Evolutionary conservation across 2,888 invertebrate species (phyloP), one percentile per base, ranked within the genome.

Genomic region (Flexamia atlantica): DNA sequence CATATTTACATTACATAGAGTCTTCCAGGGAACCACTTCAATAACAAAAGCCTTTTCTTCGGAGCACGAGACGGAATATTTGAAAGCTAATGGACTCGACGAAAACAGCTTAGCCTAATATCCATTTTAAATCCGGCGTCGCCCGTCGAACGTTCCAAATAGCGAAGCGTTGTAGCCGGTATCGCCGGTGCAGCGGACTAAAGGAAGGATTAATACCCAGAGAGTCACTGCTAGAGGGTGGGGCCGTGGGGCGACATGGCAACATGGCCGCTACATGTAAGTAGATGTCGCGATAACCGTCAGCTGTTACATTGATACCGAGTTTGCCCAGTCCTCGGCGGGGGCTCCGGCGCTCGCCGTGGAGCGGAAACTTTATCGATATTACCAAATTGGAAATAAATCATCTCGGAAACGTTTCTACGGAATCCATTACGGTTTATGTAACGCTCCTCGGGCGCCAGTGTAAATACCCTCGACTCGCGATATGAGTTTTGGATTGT

Each of bases 331-430:
- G 53, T 53, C n/a, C n/a, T 53, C 53, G 53, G 23, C 36, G 36
- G 9, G 36, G 9, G 36, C 36, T 9, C 5, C 4, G 36, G 9
- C 46, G 46, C 46, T 10, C 46, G 46, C 14, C 46, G 30, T 32
- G 32, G 17, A 72, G 32, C 72, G 72, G 57, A 57, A 57, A 79
- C 79, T 79, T 76, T 57, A 23, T 57, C 57, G 79, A 79, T 57
- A 79, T 79, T 79, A 36, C 46, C 28, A 25, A 14, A 50, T 76
- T 32, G 79, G 57, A 36, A 79, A 79, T 79, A 79, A 79, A 79
- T 79, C 76, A 76, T 72, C 74, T 46, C 74, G 9, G 74, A 50
- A 76, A 79, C 79, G 32, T 79, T 79, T 76, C 76, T 72, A 57
- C 50, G 79, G 79, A 79, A 79, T 79, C 79, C 79, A 57, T 79